Base-by-base conservation (phyloP, 2,888 invertebrate genomes). In the Tetropium fuscum region DNA sequence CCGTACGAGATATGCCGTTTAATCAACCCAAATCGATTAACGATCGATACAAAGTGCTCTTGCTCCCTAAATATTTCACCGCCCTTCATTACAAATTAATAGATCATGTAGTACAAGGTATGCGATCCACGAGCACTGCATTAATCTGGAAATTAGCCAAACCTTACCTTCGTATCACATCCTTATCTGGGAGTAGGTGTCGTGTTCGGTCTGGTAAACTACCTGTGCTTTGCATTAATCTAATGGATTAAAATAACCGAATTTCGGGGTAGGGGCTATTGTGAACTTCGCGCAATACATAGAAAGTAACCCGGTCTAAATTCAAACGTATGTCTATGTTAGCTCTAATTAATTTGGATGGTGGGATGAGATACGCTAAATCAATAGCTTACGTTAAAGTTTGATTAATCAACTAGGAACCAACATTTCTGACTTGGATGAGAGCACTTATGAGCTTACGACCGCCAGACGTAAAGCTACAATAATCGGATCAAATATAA, bases 141-240 rank as follows among this genome's bases (percentile, higher is more conserved):
- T 34, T 47, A 47, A 47, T 47, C 34, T 47, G 47, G 47, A 47
- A 47, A 47, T 47, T 47, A 47, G 47, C 47, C 47, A 47, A 19
- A 30, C 47, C 47, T 43, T 20, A 22, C 41, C 41, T 43, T 20
- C 41, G 20, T 43, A 22, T 25, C 41, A 13, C 25, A 20, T 43
- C 41, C 41, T 43, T 43, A 43, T 43, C 41, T 43, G 13, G 22
- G 20, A 22, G 41, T 43, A 43, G 41, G 41, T 43, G 22, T 43
- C 20, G 13, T 43, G 41, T 22, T 43, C 41, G 25, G 20, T 43
- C 41, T 13, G 8, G 41, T 22, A 11, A 22, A 11, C 22, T 43
- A 15, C 6, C 41, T 20, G 10, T 43, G 22, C 41, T 43, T 13
- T 20, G 41, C 41, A 43, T 43, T 43, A n/a, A n/a, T n/a, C n/a